Conservation (phyloP, 2,113 vertebrate species). For the Leuciscus idus region DNA sequence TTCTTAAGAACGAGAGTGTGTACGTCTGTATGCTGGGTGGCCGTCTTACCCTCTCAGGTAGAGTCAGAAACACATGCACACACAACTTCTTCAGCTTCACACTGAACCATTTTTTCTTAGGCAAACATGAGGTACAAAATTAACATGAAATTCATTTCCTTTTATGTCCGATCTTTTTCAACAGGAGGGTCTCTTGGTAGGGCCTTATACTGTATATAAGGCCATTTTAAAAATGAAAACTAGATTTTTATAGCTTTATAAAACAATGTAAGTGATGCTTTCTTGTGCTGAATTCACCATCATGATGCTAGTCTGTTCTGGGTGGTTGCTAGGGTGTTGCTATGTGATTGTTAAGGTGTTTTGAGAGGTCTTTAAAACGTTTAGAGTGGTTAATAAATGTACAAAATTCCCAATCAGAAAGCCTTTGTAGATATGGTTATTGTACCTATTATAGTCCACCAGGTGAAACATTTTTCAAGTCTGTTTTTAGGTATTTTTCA, state of each 20-base stretch:
- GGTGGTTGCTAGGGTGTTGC: neutral
- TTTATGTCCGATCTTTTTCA: conserved; percentile 2
- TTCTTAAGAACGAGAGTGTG: conserved; percentile 25
- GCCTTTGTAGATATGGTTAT: too few relatives aligned
- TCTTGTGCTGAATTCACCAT: neutral
- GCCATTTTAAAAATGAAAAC: neutral
- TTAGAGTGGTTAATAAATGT: too few relatives aligned
- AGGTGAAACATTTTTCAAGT: too few relatives aligned
- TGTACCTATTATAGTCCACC: too few relatives aligned
- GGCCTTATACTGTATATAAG: neutral
- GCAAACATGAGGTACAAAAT: neutral
- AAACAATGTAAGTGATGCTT: neutral
- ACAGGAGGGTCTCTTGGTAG: neutral
- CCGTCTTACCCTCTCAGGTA: neutral
- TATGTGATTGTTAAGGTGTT: neutral
- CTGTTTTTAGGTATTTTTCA: too few relatives aligned
- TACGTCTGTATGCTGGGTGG: neutral
- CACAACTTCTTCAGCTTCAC: neutral
- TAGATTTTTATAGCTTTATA: neutral
- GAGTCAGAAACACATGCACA: neutral
- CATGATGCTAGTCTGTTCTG: neutral
- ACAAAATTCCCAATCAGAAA: too few relatives aligned
- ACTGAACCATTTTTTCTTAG: neutral
- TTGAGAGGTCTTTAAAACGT: too few relatives aligned
- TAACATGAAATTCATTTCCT: neutral